These are phyloP conservation scores for Hydrophis major DNA, from an alignment of 2,797 vertebrate species.

Conservation along the genomic window DNA sequence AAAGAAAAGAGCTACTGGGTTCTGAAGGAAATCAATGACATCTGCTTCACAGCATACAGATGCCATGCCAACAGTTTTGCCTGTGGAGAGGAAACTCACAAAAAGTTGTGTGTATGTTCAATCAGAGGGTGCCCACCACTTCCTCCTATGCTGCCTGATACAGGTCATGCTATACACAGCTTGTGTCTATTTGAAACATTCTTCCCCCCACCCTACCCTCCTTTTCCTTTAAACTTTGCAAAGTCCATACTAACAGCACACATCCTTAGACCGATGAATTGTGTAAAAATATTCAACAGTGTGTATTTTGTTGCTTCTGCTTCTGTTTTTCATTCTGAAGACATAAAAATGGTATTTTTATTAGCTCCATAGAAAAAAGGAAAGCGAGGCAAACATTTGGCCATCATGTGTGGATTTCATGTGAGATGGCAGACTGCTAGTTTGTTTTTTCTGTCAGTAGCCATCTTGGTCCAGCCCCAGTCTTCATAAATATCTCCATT, in stretches of 20 bases:
- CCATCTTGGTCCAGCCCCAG: neutral
- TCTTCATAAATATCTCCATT: neutral
- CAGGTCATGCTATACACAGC: neutral
- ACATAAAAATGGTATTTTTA: neutral
- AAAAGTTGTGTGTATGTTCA: neutral
- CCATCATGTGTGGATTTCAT: neutral
- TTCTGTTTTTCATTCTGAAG: neutral
- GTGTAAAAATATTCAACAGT: neutral
- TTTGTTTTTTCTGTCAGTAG: neutral
- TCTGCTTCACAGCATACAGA: slow-evolving; percentile 7
- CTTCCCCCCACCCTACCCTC: too few species aligned
- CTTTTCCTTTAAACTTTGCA: neutral
- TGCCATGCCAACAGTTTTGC: slow-evolving; percentile 3
- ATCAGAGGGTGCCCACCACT: slow-evolving; percentile 2
- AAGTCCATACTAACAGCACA: neutral
- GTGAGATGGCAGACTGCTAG: neutral
- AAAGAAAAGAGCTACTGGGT: neutral
- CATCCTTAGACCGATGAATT: neutral
- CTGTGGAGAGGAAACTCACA: neutral
- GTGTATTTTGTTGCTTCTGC: neutral
- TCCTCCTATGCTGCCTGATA: neutral
- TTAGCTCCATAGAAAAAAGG: neutral
- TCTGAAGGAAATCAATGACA: slow-evolving; percentile 15
- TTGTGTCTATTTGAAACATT: neutral
- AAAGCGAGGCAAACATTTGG: neutral